Conservation (phyloP, 2,113 vertebrate genomes). For the Amazona vittata region DNA sequence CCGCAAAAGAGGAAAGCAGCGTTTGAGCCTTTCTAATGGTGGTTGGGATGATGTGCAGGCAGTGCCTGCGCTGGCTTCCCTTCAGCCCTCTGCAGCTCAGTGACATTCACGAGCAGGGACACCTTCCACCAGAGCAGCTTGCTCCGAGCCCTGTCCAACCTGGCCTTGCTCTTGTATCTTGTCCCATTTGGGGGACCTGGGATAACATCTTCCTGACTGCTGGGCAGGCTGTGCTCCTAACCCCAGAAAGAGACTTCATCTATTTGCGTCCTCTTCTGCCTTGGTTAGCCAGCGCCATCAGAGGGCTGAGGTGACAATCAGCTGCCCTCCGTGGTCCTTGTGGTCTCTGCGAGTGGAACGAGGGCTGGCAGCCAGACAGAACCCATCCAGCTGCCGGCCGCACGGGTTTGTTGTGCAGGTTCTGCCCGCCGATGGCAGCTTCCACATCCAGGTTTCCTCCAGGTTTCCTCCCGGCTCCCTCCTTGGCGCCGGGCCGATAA, state of each 20-base stretch:
- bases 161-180: neutral
- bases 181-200: neutral
- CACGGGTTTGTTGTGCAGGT: neutral
- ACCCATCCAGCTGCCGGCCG: neutral
- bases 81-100: neutral
- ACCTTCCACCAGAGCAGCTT: too few species aligned
- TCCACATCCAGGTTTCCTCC: neutral
- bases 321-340: rapidly evolving
- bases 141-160: too few species aligned
- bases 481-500: neutral
- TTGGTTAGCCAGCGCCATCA: neutral
- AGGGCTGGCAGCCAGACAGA: neutral
- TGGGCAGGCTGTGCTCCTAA: rapidly evolving
- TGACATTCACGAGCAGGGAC: neutral
- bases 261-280: neutral
- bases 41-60: neutral
- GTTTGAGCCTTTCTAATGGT: neutral
- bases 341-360: neutral
- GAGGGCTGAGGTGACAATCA: neutral
- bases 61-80: neutral
- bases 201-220: neutral
- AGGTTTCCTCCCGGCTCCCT: neutral
- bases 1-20: neutral
- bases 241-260: neutral
- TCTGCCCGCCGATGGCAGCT: neutral